Evolutionary conservation across 2,113 vertebrate species (phyloP).

Genomic region (Neogale vison): DNA sequence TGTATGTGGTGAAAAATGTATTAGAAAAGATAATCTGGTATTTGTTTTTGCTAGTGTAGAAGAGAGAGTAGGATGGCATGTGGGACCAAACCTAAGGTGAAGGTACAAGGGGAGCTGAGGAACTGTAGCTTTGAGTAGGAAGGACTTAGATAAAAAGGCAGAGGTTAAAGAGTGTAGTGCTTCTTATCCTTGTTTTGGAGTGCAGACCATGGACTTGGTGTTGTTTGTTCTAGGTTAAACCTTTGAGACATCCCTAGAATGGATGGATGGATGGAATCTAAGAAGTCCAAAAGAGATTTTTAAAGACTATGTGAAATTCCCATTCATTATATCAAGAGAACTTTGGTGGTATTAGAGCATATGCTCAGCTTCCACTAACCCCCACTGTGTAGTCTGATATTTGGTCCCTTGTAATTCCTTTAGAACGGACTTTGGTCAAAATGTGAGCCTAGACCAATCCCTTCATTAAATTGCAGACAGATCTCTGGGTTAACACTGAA

Average conservation of each 20-base stretch:
- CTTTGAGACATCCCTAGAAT: not conserved
- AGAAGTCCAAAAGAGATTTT: not conserved
- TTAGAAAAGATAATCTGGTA: not conserved
- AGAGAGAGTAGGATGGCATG: not conserved
- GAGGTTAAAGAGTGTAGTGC: not conserved
- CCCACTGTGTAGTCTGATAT: not conserved
- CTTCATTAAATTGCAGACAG: not conserved
- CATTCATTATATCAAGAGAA: not conserved
- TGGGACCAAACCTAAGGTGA: not conserved
- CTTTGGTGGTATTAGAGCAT: not conserved
- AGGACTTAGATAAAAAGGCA: not conserved
- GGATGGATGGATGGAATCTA: too few species aligned
- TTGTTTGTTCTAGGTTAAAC: not conserved
- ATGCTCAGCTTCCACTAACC: not conserved
- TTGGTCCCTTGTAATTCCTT: slow-evolving; percentile 47
- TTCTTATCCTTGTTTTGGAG: not conserved
- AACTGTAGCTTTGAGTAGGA: not conserved
- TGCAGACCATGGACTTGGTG: not conserved
- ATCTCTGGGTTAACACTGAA: not conserved
- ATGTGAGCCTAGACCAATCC: not conserved
- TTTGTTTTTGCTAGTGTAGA: not conserved
- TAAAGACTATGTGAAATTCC: slow-evolving; percentile 4
- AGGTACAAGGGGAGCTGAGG: not conserved
- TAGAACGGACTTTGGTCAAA: slow-evolving; percentile 31
- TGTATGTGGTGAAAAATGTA: not conserved